These are phyloP conservation scores for Morphnarchus princeps DNA, from an alignment of 2,113 vertebrate species.

Conservation along the genomic window DNA sequence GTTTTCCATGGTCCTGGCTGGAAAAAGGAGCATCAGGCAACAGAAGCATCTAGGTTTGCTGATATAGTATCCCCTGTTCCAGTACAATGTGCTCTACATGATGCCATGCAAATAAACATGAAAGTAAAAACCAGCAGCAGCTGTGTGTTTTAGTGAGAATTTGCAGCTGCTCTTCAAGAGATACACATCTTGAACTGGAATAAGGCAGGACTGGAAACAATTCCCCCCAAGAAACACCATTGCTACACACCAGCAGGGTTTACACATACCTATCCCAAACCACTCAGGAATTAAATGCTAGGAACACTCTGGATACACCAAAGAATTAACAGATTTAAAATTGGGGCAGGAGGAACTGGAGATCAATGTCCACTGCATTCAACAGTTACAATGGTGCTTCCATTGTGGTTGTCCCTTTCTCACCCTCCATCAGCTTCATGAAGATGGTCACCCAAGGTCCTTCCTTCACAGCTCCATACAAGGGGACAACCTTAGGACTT, in stretches of 20 bases:
- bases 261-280: not conserved
- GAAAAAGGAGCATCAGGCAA: not conserved
- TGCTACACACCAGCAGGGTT: not conserved
- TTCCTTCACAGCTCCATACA: conserved; percentile 92
- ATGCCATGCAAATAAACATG: not conserved
- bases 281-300: not conserved
- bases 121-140: not conserved
- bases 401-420: not conserved
- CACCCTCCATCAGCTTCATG: conserved; percentile 92
- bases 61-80: not conserved
- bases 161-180: not conserved
- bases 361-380: not conserved
- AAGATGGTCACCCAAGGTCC: conserved; percentile 87
- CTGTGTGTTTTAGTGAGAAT: not conserved
- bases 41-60: not conserved
- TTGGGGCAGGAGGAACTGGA: not conserved
- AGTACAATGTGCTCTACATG: not conserved
- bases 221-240: not conserved
- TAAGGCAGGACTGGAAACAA: not conserved
- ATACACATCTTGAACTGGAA: not conserved
- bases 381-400: not conserved
- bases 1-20: not conserved
- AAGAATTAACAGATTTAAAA: not conserved
- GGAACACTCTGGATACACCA: not conserved
- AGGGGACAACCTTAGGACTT: conserved; percentile 85